Conservation (phyloP, 2,888 invertebrate genomes). For the Xestia ashworthii region DNA sequence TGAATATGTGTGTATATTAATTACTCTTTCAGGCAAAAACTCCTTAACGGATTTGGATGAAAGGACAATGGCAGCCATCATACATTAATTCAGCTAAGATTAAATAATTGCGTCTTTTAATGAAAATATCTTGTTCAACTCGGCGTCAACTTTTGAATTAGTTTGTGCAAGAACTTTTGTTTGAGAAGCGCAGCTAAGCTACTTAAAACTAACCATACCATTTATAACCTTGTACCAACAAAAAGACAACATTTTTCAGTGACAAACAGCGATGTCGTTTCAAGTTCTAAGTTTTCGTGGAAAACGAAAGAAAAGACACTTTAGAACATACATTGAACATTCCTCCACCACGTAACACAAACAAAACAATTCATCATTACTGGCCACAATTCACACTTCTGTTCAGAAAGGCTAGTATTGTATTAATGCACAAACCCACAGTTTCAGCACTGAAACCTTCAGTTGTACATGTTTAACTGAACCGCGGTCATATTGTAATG, state of each 20-base stretch:
- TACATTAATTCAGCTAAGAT: too few species aligned
- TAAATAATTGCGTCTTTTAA: too few species aligned
- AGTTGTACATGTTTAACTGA: constrained; percentile 58
- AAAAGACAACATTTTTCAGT: not conserved
- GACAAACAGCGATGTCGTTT: not conserved
- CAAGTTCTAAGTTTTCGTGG: not conserved
- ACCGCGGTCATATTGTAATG: constrained; percentile 66
- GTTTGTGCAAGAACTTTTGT: too few species aligned
- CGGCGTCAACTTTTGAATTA: too few species aligned
- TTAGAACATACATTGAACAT: not conserved
- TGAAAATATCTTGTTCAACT: too few species aligned
- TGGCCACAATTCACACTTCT: constrained; percentile 14
- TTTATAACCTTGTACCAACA: not conserved
- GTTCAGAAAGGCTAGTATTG: constrained; percentile 18
- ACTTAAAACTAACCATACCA: not conserved
- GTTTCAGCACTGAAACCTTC: constrained; percentile 57
- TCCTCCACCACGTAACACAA: not conserved
- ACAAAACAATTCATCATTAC: constrained; percentile 26
- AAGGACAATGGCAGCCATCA: too few species aligned
- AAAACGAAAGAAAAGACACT: not conserved
- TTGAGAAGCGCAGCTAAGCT: too few species aligned
- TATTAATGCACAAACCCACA: constrained; percentile 44
- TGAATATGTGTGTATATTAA: too few species aligned
- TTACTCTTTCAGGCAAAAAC: too few species aligned
- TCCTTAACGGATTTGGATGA: too few species aligned